Base-by-base conservation (phyloP, 1,140 invertebrate genomes). In the Zeugodacus cucurbitae region DNA sequence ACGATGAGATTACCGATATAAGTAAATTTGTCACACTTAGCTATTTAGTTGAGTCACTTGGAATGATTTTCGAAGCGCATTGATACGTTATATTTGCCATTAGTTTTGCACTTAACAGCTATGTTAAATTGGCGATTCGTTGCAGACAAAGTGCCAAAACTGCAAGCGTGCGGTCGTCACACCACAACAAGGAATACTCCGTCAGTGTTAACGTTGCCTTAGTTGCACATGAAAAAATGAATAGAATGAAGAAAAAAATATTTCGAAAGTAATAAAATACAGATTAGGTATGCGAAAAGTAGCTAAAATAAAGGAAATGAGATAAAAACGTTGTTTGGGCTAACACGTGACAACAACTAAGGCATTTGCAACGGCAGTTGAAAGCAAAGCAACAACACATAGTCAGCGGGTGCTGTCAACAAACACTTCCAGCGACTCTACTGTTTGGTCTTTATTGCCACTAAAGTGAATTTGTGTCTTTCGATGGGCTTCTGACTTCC, bases 371-470 rank as follows among this genome's bases (percentile, higher is more conserved):
- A 20, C 3, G 14, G 34, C 67, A 41, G 34, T 11, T 67, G 62
- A 32, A 34, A 32, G 64, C n/a, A 26, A 62, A 82, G 41, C 74
- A 82, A 29, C 74, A 48, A 22, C 41, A 82, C 2, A 82, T 54
- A 82, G 74, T 82, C 74, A 82, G 74, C 74, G 74, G 74, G 41
- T 48, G 74, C 41, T 48, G 74, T 82, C 74, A 82, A 82, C 74
- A 82, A 26, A 82, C 6, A 48, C n/a, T 48, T 29, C 34, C 74
- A 41, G 2, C 37, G n/a, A 34, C 8, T 74, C 34, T 37, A 4
- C 3, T 7, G 32, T 29, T 29, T 17, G 48, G 48, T 3, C 48
- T 54, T 54, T 74, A 37, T 48, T 22, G 41, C 41, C 41, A 74
- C 22, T 26, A 48, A 82, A 48, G 20, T 26, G n/a, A 26, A 82